Percentiles rank a stretch among this genome's conserved stretches.
phyloP scores from a whole-genome alignment of 2,113 vertebrate species.

The Antennarius striatus region DNA sequence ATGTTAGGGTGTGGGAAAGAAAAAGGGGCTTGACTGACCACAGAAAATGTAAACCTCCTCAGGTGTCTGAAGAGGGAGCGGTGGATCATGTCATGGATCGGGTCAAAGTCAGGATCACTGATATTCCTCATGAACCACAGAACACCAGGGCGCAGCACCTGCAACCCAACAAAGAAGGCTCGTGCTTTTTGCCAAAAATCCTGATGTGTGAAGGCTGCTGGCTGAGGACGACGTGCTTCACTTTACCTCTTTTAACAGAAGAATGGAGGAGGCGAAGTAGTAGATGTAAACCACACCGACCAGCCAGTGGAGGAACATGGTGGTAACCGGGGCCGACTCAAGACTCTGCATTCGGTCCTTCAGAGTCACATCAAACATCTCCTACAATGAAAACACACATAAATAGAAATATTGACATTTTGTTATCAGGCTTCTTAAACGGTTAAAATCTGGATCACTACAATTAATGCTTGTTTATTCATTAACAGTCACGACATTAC shows the following conservation, averaged over 20 bases:
- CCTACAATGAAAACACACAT: conserved; percentile 72
- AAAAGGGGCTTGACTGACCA: conserved; percentile 79
- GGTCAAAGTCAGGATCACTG: conserved; percentile 98
- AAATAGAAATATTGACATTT: not conserved
- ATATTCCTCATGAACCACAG: conserved; percentile 98
- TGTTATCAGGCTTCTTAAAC: not conserved
- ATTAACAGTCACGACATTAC: not conserved
- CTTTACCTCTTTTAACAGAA: conserved; percentile 91
- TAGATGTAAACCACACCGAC: conserved; percentile 99
- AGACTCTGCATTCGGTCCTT: conserved; percentile 94
- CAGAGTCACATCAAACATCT: conserved; percentile 96
- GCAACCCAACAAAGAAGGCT: conserved; percentile 1
- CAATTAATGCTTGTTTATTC: conserved; percentile 1
- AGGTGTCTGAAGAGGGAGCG: conserved; percentile 95
- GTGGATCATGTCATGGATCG: conserved; percentile 98
- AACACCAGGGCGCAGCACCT: conserved; percentile 95
- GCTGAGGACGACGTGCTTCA: not conserved
- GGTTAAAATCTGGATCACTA: not conserved
- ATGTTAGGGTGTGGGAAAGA: not conserved
- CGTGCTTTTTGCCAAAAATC: not conserved
- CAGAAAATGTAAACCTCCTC: conserved; percentile 94
- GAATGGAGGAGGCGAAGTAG: conserved; percentile 97
- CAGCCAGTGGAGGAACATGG: conserved; percentile 97
- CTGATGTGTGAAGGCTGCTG: not conserved
- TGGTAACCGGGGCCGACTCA: conserved; percentile 93